Percentiles rank a stretch among this genome's conserved stretches.
Conservation (phyloP, 1,140 invertebrate species). For the Tribolium madens region DNA sequence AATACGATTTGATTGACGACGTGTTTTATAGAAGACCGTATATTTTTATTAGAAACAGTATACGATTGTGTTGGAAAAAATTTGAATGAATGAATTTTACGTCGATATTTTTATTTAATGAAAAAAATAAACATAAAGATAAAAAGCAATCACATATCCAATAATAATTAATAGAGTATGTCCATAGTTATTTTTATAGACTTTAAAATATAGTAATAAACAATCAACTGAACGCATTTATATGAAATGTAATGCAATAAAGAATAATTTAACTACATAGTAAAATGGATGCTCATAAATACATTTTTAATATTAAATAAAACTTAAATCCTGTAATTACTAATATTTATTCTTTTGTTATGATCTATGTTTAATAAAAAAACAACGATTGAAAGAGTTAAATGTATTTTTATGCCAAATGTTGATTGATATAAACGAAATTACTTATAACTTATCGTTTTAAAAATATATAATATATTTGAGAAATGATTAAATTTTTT, state of each 20-base stretch:
- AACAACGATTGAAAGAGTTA: too few species aligned
- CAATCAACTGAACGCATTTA: not conserved
- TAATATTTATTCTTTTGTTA: not conserved
- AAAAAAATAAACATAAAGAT: not conserved
- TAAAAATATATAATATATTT: too few species aligned
- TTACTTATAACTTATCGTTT: too few species aligned
- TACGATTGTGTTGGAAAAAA: too few species aligned
- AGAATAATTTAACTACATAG: not conserved
- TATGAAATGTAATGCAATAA: not conserved
- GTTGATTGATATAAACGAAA: too few species aligned
- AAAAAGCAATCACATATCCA: not conserved
- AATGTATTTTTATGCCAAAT: too few species aligned
- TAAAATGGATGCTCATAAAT: not conserved
- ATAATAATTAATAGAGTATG: not conserved
- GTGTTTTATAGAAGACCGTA: too few species aligned
- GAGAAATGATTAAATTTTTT: too few species aligned
- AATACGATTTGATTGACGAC: too few species aligned
- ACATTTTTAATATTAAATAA: not conserved
- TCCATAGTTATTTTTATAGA: not conserved
- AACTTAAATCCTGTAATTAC: not conserved
- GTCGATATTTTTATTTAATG: not conserved
- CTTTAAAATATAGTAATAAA: not conserved
- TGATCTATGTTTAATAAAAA: too few species aligned
- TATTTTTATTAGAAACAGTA: too few species aligned
- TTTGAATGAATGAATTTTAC: too few species aligned